phyloP scores from a whole-genome alignment of 2,113 vertebrate species.

The Paradoxurus hermaphroditus region DNA sequence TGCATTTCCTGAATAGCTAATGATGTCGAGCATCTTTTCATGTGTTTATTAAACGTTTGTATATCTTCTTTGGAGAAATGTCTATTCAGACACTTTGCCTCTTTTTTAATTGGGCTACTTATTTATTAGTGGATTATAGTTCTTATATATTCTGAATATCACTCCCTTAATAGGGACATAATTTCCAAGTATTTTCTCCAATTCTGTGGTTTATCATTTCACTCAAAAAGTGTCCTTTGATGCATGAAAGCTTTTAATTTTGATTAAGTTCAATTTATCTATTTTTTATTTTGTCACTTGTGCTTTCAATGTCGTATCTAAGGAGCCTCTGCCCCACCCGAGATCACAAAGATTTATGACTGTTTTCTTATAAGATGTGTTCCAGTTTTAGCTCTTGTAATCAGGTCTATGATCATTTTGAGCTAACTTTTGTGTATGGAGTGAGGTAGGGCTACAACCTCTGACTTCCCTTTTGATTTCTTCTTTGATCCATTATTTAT shows the following conservation, averaged over 20 bases:
- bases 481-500: conserved; percentile 6
- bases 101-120: not conserved
- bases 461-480: conserved; percentile 5
- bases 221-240: not conserved
- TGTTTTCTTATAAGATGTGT: not conserved
- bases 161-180: not conserved
- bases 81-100: not conserved
- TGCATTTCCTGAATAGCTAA: not conserved
- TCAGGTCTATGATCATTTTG: not conserved
- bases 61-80: not conserved
- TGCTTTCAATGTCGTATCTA: not conserved
- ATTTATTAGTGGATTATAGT: not conserved
- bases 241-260: not conserved
- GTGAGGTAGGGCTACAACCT: not conserved
- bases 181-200: not conserved
- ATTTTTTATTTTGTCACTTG: not conserved
- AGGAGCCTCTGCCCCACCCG: not conserved
- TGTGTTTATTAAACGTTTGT: not conserved
- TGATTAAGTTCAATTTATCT: not conserved
- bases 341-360: not conserved
- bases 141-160: not conserved
- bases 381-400: not conserved
- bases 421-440: not conserved
- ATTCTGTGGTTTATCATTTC: not conserved
- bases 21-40: not conserved